These are phyloP conservation scores for Meloidogyne exigua DNA, from an alignment of 1,140 invertebrate species.

Conservation along the genomic window DNA sequence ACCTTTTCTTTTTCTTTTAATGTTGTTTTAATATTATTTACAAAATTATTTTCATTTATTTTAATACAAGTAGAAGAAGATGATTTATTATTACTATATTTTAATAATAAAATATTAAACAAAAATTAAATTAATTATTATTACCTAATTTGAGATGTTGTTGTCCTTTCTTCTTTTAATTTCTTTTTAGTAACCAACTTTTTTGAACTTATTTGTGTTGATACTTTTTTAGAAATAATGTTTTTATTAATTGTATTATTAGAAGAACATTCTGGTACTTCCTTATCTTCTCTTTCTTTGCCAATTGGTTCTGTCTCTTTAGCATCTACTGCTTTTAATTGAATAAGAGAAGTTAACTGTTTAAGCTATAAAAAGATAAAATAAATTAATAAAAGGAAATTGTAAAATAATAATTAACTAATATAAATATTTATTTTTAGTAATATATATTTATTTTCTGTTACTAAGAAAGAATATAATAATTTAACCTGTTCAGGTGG, in stretches of 20 bases:
- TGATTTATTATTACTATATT: no score
- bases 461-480: neutral
- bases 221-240: neutral
- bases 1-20: no score
- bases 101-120: no score
- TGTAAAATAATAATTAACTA: no score
- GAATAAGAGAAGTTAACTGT: slow-evolving; percentile 36
- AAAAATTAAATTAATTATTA: no score
- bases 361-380: slow-evolving; percentile 29
- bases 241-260: no score
- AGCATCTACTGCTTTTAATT: slow-evolving; percentile 22
- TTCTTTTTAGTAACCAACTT: neutral
- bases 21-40: no score
- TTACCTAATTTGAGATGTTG: neutral
- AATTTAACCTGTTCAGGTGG: slow-evolving; percentile 26
- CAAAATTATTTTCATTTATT: no score
- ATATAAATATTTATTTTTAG: no score
- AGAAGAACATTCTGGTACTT: neutral
- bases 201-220: neutral
- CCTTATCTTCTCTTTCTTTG: neutral
- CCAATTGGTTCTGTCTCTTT: neutral
- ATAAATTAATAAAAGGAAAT: no score
- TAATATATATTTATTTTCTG: neutral
- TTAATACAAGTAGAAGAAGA: no score
- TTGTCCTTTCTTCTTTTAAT: neutral